Conservation (phyloP, 2,888 invertebrate species). For the Sphaerophoria rueppellii region DNA sequence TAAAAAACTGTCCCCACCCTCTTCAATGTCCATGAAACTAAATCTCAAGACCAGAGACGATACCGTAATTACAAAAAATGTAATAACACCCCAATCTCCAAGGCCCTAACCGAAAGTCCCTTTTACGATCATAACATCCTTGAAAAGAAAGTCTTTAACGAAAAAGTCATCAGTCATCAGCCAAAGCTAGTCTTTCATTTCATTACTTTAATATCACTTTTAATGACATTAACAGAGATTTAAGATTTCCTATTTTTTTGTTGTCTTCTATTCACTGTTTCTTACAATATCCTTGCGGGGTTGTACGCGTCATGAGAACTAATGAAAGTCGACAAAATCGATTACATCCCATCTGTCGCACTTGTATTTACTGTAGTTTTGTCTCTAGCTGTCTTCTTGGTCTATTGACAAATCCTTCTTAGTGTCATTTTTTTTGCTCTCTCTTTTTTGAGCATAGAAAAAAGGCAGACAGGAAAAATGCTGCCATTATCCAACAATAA, state of each 20-base stretch:
- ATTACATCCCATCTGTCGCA: conserved; percentile 51
- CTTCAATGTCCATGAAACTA: too few species aligned
- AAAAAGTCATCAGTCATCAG: conserved; percentile 48
- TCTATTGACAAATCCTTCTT: not conserved
- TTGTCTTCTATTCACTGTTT: not conserved
- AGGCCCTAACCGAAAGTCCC: not conserved
- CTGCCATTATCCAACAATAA: conserved; percentile 67
- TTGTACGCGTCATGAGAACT: conserved; percentile 54
- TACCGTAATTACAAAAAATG: too few species aligned
- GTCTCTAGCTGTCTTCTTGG: conserved; percentile 14
- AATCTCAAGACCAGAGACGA: too few species aligned
- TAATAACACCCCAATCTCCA: too few species aligned
- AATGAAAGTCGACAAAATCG: conserved; percentile 66
- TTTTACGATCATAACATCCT: conserved; percentile 7
- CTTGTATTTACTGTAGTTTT: conserved; percentile 30
- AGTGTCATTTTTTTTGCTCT: conserved; percentile 10
- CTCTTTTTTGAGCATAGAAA: conserved; percentile 17
- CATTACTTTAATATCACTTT: conserved; percentile 40
- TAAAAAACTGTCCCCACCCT: too few species aligned
- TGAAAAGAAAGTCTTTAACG: not conserved
- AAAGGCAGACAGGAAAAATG: conserved; percentile 12
- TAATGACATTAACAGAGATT: conserved; percentile 54
- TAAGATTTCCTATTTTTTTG: conserved; percentile 20
- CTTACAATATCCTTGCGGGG: not conserved
- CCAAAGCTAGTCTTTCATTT: conserved; percentile 6